Conservation (phyloP, 2,888 invertebrate genomes). For the Eristalis arbustorum region DNA sequence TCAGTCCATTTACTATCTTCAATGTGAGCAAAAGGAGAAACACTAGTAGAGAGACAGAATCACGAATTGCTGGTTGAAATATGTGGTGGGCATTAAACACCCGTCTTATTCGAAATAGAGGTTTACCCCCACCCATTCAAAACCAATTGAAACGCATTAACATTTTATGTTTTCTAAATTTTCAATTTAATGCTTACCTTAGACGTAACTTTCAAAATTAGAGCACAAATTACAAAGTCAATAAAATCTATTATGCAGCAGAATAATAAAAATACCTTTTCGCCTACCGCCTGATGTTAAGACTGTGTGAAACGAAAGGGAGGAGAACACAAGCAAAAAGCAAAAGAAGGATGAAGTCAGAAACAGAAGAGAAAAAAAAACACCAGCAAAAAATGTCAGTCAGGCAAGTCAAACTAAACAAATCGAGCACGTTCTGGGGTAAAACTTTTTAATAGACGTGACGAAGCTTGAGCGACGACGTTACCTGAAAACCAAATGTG, state of each 20-base stretch:
- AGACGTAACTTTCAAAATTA: slow-evolving; percentile 48
- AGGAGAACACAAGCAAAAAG: background rate
- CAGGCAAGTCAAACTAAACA: slow-evolving; percentile 69
- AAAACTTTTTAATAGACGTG: slow-evolving; percentile 71
- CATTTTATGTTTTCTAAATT: slow-evolving; percentile 46
- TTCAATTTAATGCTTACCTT: slow-evolving; percentile 56
- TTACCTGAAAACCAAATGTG: slow-evolving; percentile 70
- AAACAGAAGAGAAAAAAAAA: slow-evolving; percentile 5
- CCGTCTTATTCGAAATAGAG: background rate
- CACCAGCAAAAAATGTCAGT: slow-evolving; percentile 58
- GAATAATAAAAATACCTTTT: slow-evolving; percentile 37
- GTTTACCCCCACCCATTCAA: background rate
- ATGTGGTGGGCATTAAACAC: background rate
- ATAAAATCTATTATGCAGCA: slow-evolving; percentile 65
- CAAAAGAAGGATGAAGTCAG: background rate
- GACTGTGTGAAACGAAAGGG: background rate
- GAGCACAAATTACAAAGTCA: slow-evolving; percentile 68
- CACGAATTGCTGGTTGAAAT: too few species aligned
- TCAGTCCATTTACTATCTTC: too few species aligned
- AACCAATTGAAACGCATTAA: slow-evolving; percentile 36
- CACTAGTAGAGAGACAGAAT: too few species aligned
- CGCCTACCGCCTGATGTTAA: background rate
- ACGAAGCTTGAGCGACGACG: slow-evolving; percentile 67
- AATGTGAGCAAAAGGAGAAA: too few species aligned
- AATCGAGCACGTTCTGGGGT: slow-evolving; percentile 66